A percentile compares a stretch with the other conserved stretches of the same genome.
phyloP scores from a whole-genome alignment of 1,140 invertebrate genomes.

The Dufourea novaeangliae region DNA sequence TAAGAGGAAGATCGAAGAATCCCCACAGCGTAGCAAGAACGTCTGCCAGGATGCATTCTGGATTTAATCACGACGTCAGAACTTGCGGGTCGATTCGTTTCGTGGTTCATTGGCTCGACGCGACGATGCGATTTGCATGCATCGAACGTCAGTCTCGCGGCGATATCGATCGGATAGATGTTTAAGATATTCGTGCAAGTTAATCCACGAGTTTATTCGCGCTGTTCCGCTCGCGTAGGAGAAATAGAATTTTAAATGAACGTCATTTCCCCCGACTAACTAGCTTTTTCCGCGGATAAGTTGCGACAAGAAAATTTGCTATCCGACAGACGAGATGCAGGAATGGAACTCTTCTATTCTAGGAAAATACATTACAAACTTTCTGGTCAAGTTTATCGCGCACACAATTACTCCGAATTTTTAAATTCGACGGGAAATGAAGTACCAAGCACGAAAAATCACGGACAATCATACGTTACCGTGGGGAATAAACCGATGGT shows the following conservation, averaged over 20 bases:
- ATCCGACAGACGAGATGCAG: background rate
- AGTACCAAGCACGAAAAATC: slow-evolving; percentile 20
- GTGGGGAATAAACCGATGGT: slow-evolving; percentile 50
- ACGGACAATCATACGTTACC: slow-evolving; percentile 35
- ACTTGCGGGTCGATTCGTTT: slow-evolving; percentile 1
- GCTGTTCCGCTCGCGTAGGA: background rate
- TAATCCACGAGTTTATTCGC: background rate
- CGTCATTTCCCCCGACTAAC: background rate
- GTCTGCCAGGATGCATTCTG: background rate
- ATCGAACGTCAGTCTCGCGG: background rate
- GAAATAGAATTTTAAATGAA: background rate
- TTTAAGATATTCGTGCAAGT: background rate
- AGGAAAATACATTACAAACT: background rate
- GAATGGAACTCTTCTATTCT: background rate
- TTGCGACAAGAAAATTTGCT: background rate
- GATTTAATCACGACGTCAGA: slow-evolving; percentile 30
- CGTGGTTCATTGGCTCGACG: slow-evolving; percentile 16
- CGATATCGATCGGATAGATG: background rate
- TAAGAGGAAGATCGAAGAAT: slow-evolving; percentile 8
- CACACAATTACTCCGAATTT: slow-evolving; percentile 38
- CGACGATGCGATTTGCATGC: slow-evolving; percentile 27
- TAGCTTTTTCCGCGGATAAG: background rate
- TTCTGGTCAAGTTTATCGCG: background rate
- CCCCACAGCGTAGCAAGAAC: background rate
- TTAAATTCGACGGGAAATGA: background rate